Evolutionary conservation across 2,113 vertebrate species (phyloP), one percentile per base, ranked within the genome.

Genomic region (Poeciliopsis occidentalis): DNA sequence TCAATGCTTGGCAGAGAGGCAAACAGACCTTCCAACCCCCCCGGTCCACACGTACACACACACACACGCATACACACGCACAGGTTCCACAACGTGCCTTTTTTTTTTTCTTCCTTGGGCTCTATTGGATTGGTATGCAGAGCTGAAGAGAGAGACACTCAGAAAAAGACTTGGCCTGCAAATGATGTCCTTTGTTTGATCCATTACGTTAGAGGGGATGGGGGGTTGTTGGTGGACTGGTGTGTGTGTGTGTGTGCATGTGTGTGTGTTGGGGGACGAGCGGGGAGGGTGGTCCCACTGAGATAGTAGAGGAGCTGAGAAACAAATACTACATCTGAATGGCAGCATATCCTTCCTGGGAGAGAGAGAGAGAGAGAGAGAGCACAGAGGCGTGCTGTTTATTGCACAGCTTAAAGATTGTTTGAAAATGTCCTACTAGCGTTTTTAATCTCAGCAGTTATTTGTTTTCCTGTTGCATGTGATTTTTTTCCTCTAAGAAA

Each of bases 151-250:
- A 90, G 81, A 91, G 83, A 81, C 63, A 76, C 88, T 90, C 87
- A 89, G 91, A 89, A 91, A 92, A 93, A 91, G 88, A 92, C 92
- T 94, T 93, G 90, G 91, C 91, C 92, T 93, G 92, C 93, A 93
- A 94, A 94, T 94, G 85, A 94, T 93, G 92, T 93, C 91, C 91
- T 94, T 93, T 94, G 91, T 94, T 92, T 93, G 86, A 92, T 94
- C 88, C 83, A 92, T 90, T 91, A 93, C 85, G 82, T 80, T 78
- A 80, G 39, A 44, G 76, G 13, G 79, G 66, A 82, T 80, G 76
- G 82, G 12, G 74, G 10, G 79, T 69, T 34, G 71, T 66, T 64
- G 67, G 64, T 34, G 60, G 27, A 0, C 24, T 57, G 22, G 51
- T 57, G 34, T 54, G 47, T 51, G 47, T 5, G 4, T 8, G 51